Conservation (phyloP, 2,113 vertebrate genomes). For the Oreochromis spilurus region DNA sequence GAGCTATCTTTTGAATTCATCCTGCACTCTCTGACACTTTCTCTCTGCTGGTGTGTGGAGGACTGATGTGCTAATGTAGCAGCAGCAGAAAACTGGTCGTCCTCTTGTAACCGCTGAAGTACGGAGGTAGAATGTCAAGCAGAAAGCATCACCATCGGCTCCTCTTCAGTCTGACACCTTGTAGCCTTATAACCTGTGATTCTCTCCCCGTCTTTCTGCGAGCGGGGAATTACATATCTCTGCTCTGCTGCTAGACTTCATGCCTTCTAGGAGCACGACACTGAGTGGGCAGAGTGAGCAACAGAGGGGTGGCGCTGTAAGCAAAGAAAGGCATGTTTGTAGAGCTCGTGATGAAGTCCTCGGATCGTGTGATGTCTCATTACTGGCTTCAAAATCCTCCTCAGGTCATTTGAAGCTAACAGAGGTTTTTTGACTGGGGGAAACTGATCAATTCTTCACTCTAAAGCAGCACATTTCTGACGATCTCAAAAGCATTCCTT, state of each 20-base stretch:
- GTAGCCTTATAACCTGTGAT: background rate
- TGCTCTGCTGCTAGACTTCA: slow-evolving; percentile 9
- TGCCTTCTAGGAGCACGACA: background rate
- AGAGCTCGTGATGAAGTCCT: background rate
- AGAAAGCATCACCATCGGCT: background rate
- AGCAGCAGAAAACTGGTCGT: slow-evolving; percentile 2
- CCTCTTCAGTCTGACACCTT: slow-evolving; percentile 2
- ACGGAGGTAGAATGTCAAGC: slow-evolving; percentile 25
- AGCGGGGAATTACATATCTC: slow-evolving; percentile 7
- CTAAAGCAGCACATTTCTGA: background rate
- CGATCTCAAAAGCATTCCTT: background rate
- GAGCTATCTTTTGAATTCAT: slow-evolving; percentile 26
- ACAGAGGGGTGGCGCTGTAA: background rate
- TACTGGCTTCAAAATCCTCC: background rate
- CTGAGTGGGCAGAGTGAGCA: slow-evolving; percentile 1
- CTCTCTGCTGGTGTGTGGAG: background rate
- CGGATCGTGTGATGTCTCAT: background rate
- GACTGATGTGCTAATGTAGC: slow-evolving; percentile 7
- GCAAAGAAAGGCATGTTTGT: background rate
- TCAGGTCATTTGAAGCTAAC: background rate
- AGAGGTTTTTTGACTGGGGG: background rate
- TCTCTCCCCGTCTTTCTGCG: background rate
- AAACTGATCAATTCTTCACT: slow-evolving; percentile 3
- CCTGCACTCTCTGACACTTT: slow-evolving; percentile 10
- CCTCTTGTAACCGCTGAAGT: background rate